These are phyloP conservation scores for Scaeva pyrastri DNA, from an alignment of 2,888 invertebrate genomes.

Conservation along the genomic window DNA sequence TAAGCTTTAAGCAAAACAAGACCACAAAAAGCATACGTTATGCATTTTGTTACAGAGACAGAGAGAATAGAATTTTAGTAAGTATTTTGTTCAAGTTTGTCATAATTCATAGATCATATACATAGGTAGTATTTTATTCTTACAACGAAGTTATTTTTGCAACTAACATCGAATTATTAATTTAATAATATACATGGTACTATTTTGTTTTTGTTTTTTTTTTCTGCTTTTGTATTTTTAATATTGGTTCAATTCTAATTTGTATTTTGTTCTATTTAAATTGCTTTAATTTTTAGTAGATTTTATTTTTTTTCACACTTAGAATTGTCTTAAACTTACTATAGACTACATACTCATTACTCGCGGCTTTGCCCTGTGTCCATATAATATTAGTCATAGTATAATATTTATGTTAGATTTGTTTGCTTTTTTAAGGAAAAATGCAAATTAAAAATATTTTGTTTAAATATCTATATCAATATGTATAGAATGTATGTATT, in stretches of 20 bases:
- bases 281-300: slow-evolving; percentile 48
- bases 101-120: slow-evolving; percentile 38
- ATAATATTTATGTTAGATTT: slow-evolving; percentile 64
- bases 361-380: slow-evolving; percentile 60
- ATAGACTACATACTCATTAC: slow-evolving; percentile 50
- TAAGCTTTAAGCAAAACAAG: slow-evolving; percentile 11
- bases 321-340: slow-evolving; percentile 62
- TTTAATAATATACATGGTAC: slow-evolving; percentile 51
- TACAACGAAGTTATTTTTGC: slow-evolving; percentile 48
- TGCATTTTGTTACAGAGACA: slow-evolving; percentile 29
- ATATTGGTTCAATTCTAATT: slow-evolving; percentile 74
- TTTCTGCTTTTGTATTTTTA: too few species aligned
- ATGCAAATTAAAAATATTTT: slow-evolving; percentile 73
- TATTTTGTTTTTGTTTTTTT: slow-evolving; percentile 23
- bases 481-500: slow-evolving; percentile 73
- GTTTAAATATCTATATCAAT: slow-evolving; percentile 71
- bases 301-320: slow-evolving; percentile 57
- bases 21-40: slow-evolving; percentile 17
- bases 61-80: slow-evolving; percentile 28
- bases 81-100: slow-evolving; percentile 37
- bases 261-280: slow-evolving; percentile 49
- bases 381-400: slow-evolving; percentile 60
- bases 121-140: slow-evolving; percentile 9
- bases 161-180: slow-evolving; percentile 62
- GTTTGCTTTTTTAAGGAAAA: slow-evolving; percentile 64